phyloP scores from a whole-genome alignment of 2,797 vertebrate species.

The Melanogrammus aeglefinus region DNA sequence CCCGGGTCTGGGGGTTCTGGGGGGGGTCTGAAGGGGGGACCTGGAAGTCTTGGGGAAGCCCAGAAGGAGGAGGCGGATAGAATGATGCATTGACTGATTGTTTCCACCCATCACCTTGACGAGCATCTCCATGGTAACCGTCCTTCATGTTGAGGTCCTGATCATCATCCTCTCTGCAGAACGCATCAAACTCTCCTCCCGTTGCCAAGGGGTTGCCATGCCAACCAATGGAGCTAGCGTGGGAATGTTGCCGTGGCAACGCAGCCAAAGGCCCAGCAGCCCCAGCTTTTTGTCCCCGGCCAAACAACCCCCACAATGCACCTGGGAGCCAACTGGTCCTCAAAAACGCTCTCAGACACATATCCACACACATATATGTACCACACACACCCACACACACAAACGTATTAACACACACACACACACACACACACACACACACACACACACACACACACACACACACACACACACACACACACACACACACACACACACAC shows the following conservation, averaged over 20 bases:
- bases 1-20: not conserved
- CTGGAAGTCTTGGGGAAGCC: not conserved
- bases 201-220: slow-evolving; percentile 31
- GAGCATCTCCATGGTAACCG: not conserved
- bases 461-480: not conserved
- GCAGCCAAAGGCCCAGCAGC: not conserved
- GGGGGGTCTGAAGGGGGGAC: not conserved
- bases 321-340: not conserved
- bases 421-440: not conserved
- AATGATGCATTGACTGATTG: not conserved
- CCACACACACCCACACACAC: not conserved
- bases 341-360: not conserved
- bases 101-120: not conserved
- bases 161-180: not conserved
- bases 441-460: not conserved
- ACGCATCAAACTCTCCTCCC: not conserved
- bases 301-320: slow-evolving; percentile 11
- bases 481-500: not conserved
- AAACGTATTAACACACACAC: not conserved
- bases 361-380: not conserved
- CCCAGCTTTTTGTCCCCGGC: not conserved
- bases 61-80: not conserved
- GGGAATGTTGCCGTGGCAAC: slow-evolving; percentile 44
- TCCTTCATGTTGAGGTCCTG: not conserved
- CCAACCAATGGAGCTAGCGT: slow-evolving; percentile 36